These are phyloP conservation scores for Xerus rutilus DNA, from an alignment of 2,797 vertebrate species.

Conservation along the genomic window DNA sequence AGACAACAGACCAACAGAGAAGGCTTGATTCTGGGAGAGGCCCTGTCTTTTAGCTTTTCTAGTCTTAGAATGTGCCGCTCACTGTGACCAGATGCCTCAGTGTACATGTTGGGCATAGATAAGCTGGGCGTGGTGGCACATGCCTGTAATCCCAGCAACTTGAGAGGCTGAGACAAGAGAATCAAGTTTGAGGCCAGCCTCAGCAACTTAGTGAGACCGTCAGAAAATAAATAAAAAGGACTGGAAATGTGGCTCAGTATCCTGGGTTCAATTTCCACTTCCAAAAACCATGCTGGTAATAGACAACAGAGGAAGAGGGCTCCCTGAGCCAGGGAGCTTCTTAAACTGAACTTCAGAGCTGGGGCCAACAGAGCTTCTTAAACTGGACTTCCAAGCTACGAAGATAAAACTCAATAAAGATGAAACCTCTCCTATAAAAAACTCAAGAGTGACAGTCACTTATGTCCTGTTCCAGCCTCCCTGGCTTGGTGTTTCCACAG, in stretches of 20 bases:
- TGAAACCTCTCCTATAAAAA: background rate
- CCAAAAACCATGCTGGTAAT: background rate
- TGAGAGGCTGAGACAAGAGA: too few relatives aligned
- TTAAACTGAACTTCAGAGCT: too few relatives aligned
- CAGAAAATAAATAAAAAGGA: too few relatives aligned
- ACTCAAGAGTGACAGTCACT: background rate
- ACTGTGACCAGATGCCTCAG: background rate
- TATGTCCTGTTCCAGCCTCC: background rate
- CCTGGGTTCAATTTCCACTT: too few relatives aligned
- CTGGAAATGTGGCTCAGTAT: too few relatives aligned
- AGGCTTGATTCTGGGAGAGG: background rate
- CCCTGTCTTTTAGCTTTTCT: background rate
- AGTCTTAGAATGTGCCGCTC: background rate
- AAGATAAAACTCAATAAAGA: background rate
- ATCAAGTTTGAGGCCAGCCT: too few relatives aligned
- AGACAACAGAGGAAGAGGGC: background rate
- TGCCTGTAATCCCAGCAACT: too few relatives aligned
- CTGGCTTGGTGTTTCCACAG: background rate
- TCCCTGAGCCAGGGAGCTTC: background rate
- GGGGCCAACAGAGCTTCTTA: background rate
- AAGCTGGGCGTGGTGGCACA: too few relatives aligned
- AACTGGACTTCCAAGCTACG: background rate
- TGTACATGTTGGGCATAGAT: background rate
- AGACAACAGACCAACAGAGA: background rate
- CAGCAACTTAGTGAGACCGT: too few relatives aligned